A percentile compares a stretch with the other conserved stretches of the same genome.
Evolutionary conservation across 2,797 vertebrate species (phyloP).

Genomic region (Cottoperca gobio): DNA sequence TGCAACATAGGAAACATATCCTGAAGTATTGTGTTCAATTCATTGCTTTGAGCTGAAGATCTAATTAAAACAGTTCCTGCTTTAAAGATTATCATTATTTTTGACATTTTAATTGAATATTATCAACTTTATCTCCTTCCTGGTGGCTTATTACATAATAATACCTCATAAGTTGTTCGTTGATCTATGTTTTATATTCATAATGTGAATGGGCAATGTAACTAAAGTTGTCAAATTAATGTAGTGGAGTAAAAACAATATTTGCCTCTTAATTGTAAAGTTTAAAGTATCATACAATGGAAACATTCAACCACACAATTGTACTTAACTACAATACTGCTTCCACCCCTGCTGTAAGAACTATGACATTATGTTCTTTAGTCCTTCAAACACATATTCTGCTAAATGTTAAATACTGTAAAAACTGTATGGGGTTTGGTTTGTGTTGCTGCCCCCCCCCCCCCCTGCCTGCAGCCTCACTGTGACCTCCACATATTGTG

Average conservation of each 20-base stretch:
- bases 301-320: too few relatives aligned
- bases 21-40: too few relatives aligned
- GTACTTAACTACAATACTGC: too few relatives aligned
- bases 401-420: not conserved
- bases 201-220: not conserved
- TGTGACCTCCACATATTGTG: slow-evolving; percentile 37
- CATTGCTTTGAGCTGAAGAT: too few relatives aligned
- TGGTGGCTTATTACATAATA: too few relatives aligned
- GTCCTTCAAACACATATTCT: too few relatives aligned
- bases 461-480: slow-evolving; percentile 3
- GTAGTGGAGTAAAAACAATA: not conserved
- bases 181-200: not conserved
- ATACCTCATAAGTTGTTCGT: too few relatives aligned
- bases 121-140: not conserved
- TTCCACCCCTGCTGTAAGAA: not conserved
- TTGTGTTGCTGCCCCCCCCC: not conserved
- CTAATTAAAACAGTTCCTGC: too few relatives aligned
- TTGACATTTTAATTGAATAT: too few relatives aligned
- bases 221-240: not conserved
- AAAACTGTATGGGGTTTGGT: not conserved
- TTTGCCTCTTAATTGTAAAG: not conserved
- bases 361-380: not conserved
- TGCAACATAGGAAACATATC: too few relatives aligned
- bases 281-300: not conserved
- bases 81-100: too few relatives aligned